Conservation (phyloP, 2,113 vertebrate genomes). For the Microtus oregoni region DNA sequence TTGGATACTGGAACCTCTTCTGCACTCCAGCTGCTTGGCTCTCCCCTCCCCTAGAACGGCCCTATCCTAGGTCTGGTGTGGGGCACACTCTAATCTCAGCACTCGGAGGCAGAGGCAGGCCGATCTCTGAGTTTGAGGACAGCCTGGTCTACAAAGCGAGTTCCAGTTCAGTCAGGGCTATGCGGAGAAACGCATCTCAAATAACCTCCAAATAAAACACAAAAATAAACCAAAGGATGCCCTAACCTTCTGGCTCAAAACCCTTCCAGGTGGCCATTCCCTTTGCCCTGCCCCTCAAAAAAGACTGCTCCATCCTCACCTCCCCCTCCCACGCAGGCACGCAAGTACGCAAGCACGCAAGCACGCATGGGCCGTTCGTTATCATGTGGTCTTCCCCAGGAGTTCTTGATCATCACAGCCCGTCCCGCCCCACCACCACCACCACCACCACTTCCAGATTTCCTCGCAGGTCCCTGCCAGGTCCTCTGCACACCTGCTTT, state of each 20-base stretch:
- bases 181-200: neutral
- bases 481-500: constrained; percentile 90
- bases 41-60: neutral
- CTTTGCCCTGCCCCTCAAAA: no score
- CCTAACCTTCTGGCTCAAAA: no score
- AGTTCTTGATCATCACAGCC: neutral
- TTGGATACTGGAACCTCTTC: no score
- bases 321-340: neutral
- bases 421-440: neutral
- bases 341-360: no score
- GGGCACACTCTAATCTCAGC: neutral
- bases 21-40: no score
- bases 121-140: neutral
- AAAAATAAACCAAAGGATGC: neutral
- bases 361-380: no score
- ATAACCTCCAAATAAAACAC: neutral
- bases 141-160: neutral
- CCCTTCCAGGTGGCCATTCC: neutral
- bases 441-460: no score
- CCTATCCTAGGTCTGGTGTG: neutral
- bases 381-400: neutral
- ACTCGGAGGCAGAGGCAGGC: neutral
- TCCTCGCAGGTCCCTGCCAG: neutral
- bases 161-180: neutral
- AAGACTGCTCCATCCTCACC: neutral